Conservation (phyloP, 2,797 vertebrate genomes). For the Podargus strigoides region DNA sequence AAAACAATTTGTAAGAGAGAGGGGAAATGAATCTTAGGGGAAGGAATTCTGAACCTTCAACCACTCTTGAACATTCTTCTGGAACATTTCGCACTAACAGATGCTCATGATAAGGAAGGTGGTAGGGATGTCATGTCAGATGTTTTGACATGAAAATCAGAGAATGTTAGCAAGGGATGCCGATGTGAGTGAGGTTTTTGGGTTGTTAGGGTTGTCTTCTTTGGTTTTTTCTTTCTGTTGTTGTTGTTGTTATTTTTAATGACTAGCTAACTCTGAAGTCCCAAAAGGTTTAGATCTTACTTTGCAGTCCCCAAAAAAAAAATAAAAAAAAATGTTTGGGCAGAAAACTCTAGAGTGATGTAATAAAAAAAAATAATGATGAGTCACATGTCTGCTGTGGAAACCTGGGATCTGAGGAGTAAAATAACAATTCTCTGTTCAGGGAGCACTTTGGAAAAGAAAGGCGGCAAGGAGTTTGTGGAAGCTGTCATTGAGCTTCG, state of each 20-base stretch:
- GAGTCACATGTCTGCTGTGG: conserved; percentile 1
- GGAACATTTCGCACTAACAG: not conserved
- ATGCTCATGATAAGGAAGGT: conserved; percentile 15
- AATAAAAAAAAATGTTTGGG: conserved; percentile 47
- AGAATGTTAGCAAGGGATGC: conserved; percentile 8
- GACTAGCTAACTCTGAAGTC: conserved; percentile 56
- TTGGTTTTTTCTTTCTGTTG: conserved; percentile 37
- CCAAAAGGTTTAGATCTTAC: conserved; percentile 76
- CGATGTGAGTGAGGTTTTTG: conserved; percentile 33
- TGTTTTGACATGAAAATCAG: not conserved
- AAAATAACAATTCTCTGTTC: conserved; percentile 66
- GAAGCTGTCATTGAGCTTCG: conserved; percentile 90
- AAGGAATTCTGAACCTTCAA: conserved; percentile 5
- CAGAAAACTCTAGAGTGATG: conserved; percentile 51
- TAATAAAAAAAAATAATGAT: conserved; percentile 16
- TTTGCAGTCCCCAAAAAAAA: conserved; percentile 68
- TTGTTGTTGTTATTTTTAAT: conserved; percentile 56
- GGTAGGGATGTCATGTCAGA: conserved; percentile 28
- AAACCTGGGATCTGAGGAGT: not conserved
- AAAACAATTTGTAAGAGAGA: conserved; percentile 61
- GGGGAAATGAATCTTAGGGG: conserved; percentile 49
- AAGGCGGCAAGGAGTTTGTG: conserved; percentile 92
- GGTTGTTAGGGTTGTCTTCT: conserved; percentile 56
- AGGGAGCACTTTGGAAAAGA: conserved; percentile 95
- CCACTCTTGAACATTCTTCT: conserved; percentile 1